phyloP scores from a whole-genome alignment of 2,888 invertebrate species.

The Erebia ligea region DNA sequence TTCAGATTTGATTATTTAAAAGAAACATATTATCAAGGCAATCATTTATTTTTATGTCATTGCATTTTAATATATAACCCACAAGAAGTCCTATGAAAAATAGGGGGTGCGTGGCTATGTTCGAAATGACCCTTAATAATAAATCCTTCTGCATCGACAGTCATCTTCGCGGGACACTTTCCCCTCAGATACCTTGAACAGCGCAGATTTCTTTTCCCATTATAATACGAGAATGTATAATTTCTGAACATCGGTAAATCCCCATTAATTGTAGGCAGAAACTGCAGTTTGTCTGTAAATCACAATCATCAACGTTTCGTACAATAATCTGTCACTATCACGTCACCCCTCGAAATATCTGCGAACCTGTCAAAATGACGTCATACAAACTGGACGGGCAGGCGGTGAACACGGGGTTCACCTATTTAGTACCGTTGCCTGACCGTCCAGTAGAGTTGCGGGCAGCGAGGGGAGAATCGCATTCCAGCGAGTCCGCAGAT shows the following conservation, averaged over 20 bases:
- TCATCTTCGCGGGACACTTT: slow-evolving; percentile 44
- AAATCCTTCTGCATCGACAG: slow-evolving; percentile 36
- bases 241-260: slow-evolving; percentile 4
- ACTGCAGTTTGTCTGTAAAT: background rate
- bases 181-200: slow-evolving; percentile 44
- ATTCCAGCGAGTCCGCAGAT: too few species aligned
- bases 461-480: too few species aligned
- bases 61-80: slow-evolving; percentile 33
- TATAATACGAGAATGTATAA: slow-evolving; percentile 14
- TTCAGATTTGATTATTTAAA: background rate
- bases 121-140: slow-evolving; percentile 30
- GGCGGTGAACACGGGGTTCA: too few species aligned
- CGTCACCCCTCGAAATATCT: too few species aligned
- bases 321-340: background rate
- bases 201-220: slow-evolving; percentile 37
- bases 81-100: slow-evolving; percentile 29
- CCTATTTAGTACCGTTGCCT: too few species aligned
- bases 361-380: too few species aligned
- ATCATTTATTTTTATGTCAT: background rate
- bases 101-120: slow-evolving; percentile 43
- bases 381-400: too few species aligned
- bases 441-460: too few species aligned
- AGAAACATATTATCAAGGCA: background rate
- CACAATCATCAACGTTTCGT: background rate
- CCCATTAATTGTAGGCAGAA: background rate